phyloP scores from a whole-genome alignment of 92 coral and sea anemone genomes.

The Micromussa lordhowensis region DNA sequence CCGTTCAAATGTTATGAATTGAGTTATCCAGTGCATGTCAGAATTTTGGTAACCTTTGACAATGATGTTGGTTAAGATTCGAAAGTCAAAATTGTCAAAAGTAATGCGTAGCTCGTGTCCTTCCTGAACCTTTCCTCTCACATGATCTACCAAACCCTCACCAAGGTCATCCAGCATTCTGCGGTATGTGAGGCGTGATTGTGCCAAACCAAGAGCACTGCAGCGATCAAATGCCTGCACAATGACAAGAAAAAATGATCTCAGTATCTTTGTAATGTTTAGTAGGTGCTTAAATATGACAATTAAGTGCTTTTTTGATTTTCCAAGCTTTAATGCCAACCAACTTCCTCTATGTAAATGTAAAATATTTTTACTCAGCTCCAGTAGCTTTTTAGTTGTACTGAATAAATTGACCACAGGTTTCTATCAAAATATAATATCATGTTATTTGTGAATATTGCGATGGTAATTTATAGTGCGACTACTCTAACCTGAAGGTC shows the following conservation, averaged over 20 bases:
- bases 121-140: constrained; percentile 20
- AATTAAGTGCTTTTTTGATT: not conserved
- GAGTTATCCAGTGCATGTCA: constrained; percentile 69
- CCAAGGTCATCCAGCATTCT: constrained; percentile 50
- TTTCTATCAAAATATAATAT: no score
- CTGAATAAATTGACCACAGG: no score
- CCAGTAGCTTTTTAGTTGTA: no score
- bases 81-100: constrained; percentile 65
- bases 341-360: no score
- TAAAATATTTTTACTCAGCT: no score
- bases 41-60: constrained; percentile 51
- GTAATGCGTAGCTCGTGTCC: constrained; percentile 35
- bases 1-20: constrained; percentile 63
- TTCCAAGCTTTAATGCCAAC: no score
- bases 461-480: no score
- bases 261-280: not conserved
- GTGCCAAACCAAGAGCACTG: constrained; percentile 44
- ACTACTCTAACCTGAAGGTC: no score
- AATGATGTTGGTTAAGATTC: constrained; percentile 47
- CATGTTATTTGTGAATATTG: no score
- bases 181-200: constrained; percentile 27
- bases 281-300: not conserved
- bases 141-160: no score
- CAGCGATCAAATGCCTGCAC: constrained; percentile 60
- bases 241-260: not conserved